phyloP scores from a whole-genome alignment of 1,140 invertebrate genomes.

The Planococcus citri region DNA sequence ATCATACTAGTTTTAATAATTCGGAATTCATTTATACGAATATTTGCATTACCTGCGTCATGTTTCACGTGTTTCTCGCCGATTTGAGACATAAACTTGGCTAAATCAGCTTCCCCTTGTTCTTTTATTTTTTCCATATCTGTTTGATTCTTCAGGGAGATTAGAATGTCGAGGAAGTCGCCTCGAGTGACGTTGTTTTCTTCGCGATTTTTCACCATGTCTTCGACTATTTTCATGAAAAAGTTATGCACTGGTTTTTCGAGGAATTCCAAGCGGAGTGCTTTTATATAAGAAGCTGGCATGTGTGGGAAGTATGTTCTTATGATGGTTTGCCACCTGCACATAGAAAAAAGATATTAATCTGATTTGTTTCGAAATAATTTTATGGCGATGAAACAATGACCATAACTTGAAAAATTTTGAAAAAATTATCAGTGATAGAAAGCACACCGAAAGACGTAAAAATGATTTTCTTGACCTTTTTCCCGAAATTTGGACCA shows the following conservation, averaged over 20 bases:
- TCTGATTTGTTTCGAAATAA: too few relatives aligned
- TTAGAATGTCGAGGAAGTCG: constrained; percentile 32
- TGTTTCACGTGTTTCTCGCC: background rate
- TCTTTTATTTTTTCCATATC: background rate
- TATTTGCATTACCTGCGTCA: background rate
- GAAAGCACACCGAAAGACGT: too few relatives aligned
- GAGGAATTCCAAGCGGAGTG: constrained; percentile 9
- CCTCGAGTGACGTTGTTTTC: constrained; percentile 28
- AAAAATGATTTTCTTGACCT: too few relatives aligned
- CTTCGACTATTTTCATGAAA: constrained; percentile 27
- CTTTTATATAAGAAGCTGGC: background rate
- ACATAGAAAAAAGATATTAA: too few relatives aligned
- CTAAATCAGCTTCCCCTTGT: background rate
- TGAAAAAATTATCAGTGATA: too few relatives aligned
- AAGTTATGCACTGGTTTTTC: constrained; percentile 28
- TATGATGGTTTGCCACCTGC: background rate
- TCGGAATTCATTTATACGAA: too few relatives aligned
- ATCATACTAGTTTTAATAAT: background rate
- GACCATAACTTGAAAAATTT: too few relatives aligned
- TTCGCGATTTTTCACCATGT: constrained; percentile 30
- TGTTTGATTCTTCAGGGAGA: constrained; percentile 22
- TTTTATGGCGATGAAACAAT: too few relatives aligned
- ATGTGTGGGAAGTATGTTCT: background rate
- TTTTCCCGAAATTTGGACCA: too few relatives aligned
- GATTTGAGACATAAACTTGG: background rate